Evolutionary conservation across 1,140 invertebrate species (phyloP).

Genomic region (Parasteatoda tepidariorum): DNA sequence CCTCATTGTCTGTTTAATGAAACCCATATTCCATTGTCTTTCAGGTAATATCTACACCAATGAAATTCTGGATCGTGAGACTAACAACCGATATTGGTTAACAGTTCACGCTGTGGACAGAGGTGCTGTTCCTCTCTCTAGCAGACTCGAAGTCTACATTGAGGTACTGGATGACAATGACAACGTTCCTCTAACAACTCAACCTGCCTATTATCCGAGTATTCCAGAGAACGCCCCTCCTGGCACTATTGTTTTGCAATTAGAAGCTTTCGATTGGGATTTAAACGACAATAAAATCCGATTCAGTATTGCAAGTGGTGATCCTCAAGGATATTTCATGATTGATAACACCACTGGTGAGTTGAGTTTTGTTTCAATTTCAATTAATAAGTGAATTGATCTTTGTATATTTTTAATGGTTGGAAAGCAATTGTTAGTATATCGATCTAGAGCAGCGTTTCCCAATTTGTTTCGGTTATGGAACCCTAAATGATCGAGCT

Average conservation of each 20-base stretch:
- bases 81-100: conserved; percentile 89
- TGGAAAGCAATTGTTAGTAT: too few species aligned
- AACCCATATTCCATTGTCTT: too few species aligned
- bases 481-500: too few species aligned
- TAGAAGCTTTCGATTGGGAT: conserved; percentile 78
- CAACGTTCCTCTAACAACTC: conserved; percentile 87
- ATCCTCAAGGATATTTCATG: conserved; percentile 88
- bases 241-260: conserved; percentile 79
- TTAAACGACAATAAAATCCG: conserved; percentile 73
- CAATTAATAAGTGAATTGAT: background rate
- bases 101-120: conserved; percentile 92
- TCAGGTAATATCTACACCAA: conserved; percentile 86
- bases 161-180: conserved; percentile 92
- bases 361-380: conserved; percentile 49
- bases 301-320: conserved; percentile 88
- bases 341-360: conserved; percentile 88
- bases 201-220: conserved; percentile 85
- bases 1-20: too few species aligned
- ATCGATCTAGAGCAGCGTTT: too few species aligned
- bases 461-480: too few species aligned
- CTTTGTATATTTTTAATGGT: too few species aligned
- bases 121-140: conserved; percentile 85
- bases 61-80: conserved; percentile 88
- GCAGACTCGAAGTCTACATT: conserved; percentile 88
- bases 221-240: conserved; percentile 85